These are phyloP conservation scores for Dipus sagitta DNA, from an alignment of 2,797 vertebrate genomes.

Conservation along the genomic window DNA sequence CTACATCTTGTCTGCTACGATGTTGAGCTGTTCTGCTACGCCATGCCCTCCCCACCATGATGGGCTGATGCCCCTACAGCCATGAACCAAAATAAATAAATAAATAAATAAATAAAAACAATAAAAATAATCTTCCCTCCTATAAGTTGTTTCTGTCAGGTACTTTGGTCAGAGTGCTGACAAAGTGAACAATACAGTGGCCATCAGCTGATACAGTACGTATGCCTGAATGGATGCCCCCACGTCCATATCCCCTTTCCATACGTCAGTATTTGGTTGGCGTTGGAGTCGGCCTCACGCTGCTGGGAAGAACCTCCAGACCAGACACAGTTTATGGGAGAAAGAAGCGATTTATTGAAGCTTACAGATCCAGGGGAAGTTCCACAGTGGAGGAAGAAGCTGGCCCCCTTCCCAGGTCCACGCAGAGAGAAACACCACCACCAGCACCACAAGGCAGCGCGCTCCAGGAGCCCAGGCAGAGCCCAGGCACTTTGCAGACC, in stretches of 20 bases:
- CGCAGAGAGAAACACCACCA: too few species aligned
- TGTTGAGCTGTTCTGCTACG: background rate
- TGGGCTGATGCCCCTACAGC: background rate
- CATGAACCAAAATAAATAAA: background rate
- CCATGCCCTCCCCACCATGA: background rate
- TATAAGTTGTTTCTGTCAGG: background rate
- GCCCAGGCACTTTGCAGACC: too few species aligned
- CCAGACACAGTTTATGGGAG: too few species aligned
- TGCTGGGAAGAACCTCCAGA: too few species aligned
- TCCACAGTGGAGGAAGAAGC: too few species aligned
- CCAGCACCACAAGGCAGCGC: too few species aligned
- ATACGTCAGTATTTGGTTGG: background rate
- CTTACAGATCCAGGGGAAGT: too few species aligned
- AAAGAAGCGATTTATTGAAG: too few species aligned
- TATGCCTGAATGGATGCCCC: background rate
- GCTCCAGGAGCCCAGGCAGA: too few species aligned
- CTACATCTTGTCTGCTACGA: background rate
- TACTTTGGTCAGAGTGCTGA: background rate
- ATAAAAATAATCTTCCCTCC: background rate
- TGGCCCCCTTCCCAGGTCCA: too few species aligned
- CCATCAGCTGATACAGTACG: too few species aligned
- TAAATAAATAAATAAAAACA: background rate
- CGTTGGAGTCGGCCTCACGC: too few species aligned
- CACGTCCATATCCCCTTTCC: background rate
- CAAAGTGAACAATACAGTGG: background rate